A percentile compares a stretch with the other conserved stretches of the same genome.
These are phyloP conservation scores for Micrasema minimum DNA, from an alignment of 1,140 invertebrate genomes.

Conservation along the genomic window DNA sequence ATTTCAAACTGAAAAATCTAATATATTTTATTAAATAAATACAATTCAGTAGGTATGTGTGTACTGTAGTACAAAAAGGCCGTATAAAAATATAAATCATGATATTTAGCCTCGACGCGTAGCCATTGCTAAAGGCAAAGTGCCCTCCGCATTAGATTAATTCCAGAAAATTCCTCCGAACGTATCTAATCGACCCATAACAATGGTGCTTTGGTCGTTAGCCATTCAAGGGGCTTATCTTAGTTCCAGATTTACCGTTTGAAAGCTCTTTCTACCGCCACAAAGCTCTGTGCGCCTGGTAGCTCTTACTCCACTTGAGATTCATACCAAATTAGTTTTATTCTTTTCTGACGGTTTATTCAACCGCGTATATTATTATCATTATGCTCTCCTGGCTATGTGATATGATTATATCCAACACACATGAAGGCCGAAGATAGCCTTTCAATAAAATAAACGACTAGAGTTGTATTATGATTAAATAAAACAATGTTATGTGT, in stretches of 20 bases:
- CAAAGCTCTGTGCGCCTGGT: slow-evolving; percentile 10
- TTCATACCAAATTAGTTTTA: slow-evolving; percentile 18
- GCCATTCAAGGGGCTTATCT: slow-evolving; percentile 37
- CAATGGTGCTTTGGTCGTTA: slow-evolving; percentile 30
- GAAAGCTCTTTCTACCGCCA: slow-evolving; percentile 27
- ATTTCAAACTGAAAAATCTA: no score
- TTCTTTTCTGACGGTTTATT: slow-evolving; percentile 16
- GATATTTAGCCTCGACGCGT: background rate
- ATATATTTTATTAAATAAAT: no score
- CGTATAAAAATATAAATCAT: no score
- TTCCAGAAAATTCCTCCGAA: slow-evolving; percentile 24
- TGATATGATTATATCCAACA: no score
- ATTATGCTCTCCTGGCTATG: background rate
- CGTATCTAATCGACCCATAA: slow-evolving; percentile 30
- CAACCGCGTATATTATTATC: background rate
- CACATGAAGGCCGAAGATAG: no score
- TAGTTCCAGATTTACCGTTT: slow-evolving; percentile 28
- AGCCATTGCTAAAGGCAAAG: slow-evolving; percentile 1
- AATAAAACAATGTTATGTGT: no score
- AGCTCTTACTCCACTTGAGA: slow-evolving; percentile 1
- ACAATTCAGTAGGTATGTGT: no score
- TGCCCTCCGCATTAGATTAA: slow-evolving; percentile 22
- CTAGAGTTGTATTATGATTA: no score
- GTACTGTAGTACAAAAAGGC: no score
- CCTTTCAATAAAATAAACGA: no score